Evolutionary conservation across 1,140 invertebrate genomes (phyloP).

Genomic region (Arion vulgaris): DNA sequence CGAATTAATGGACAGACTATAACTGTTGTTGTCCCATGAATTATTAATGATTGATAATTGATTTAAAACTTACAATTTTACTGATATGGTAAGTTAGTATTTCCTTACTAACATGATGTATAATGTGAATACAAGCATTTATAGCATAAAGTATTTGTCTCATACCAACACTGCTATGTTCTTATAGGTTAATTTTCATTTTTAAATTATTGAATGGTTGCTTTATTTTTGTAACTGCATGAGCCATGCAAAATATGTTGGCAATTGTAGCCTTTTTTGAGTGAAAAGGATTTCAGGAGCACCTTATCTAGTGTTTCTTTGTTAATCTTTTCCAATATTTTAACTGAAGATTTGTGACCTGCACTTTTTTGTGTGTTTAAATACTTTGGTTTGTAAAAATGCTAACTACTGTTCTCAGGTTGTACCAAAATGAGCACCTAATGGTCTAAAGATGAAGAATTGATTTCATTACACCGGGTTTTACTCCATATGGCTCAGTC

Average conservation of each 20-base stretch:
- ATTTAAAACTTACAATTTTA: background rate
- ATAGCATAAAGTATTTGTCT: background rate
- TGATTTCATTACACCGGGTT: too few relatives aligned
- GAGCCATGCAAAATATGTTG: background rate
- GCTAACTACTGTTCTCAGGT: too few relatives aligned
- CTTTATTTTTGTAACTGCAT: slow-evolving; percentile 8
- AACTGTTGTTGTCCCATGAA: background rate
- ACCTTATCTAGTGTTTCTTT: background rate
- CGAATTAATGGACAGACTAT: too few relatives aligned
- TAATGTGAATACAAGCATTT: slow-evolving; percentile 15
- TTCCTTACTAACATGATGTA: slow-evolving; percentile 2
- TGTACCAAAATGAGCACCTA: too few relatives aligned
- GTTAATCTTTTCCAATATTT: too few relatives aligned
- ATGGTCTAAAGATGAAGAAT: too few relatives aligned
- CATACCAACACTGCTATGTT: slow-evolving; percentile 12
- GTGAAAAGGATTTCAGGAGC: background rate
- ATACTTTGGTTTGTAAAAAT: too few relatives aligned
- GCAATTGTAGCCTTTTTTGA: background rate
- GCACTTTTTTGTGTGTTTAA: too few relatives aligned
- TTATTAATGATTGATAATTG: background rate
- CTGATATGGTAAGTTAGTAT: background rate
- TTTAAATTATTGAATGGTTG: slow-evolving; percentile 12
- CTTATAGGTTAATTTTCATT: slow-evolving; percentile 6
- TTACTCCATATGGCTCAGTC: too few relatives aligned
- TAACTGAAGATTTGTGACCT: too few relatives aligned